Evolutionary conservation across 2,888 invertebrate species (phyloP).

Genomic region (Lamellibrachia columna): DNA sequence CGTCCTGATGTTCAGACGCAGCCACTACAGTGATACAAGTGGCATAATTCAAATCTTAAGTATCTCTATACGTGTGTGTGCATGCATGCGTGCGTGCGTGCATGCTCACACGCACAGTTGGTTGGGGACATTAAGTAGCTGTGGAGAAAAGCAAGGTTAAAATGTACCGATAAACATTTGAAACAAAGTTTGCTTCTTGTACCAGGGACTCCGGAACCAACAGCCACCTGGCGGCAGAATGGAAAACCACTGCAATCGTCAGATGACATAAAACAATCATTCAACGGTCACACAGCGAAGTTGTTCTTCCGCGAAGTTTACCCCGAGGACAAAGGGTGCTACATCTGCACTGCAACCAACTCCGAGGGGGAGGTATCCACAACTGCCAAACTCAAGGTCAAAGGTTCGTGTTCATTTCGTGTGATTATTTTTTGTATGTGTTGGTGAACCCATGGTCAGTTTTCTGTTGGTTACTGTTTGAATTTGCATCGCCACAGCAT

Average conservation of each 20-base stretch:
- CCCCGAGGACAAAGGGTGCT: slow-evolving; percentile 93
- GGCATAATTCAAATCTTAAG: background rate
- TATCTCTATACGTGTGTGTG: background rate
- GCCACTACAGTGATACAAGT: background rate
- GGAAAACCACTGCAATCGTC: slow-evolving; percentile 49
- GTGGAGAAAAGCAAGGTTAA: too few species aligned
- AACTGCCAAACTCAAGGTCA: slow-evolving; percentile 51
- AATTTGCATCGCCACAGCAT: too few species aligned
- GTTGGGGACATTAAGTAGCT: background rate
- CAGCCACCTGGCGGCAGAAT: slow-evolving; percentile 53
- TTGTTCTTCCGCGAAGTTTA: slow-evolving; percentile 94
- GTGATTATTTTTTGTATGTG: background rate
- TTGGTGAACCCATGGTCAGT: background rate
- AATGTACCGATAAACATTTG: too few species aligned
- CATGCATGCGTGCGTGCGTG: background rate
- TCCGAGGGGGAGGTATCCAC: slow-evolving; percentile 82
- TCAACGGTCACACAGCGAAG: slow-evolving; percentile 72
- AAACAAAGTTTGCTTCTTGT: background rate
- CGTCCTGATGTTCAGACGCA: background rate
- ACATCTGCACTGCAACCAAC: slow-evolving; percentile 91
- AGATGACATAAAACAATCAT: slow-evolving; percentile 49
- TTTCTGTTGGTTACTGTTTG: too few species aligned
- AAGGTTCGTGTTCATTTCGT: slow-evolving; percentile 43
- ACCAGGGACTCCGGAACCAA: slow-evolving; percentile 47
- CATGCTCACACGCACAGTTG: background rate